Evolutionary conservation across 1,140 invertebrate genomes (phyloP).

Genomic region (Mya arenaria): DNA sequence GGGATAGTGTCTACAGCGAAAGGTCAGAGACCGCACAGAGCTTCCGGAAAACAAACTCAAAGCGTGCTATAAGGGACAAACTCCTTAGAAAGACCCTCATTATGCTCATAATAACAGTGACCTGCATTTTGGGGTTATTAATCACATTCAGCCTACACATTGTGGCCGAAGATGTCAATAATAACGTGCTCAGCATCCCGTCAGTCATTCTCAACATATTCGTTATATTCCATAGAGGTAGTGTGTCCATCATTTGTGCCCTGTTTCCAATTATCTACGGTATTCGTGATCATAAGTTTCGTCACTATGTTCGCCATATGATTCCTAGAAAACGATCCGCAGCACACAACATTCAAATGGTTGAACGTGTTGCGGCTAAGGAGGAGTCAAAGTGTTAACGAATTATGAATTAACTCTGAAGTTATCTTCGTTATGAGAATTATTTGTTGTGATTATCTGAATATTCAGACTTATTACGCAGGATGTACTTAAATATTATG

Average conservation of each 20-base stretch:
- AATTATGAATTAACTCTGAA: background rate
- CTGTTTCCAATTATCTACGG: constrained; percentile 51
- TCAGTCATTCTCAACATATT: constrained; percentile 27
- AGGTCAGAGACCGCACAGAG: background rate
- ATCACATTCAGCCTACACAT: constrained; percentile 50
- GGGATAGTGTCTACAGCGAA: background rate
- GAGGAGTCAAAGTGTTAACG: background rate
- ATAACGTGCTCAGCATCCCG: background rate
- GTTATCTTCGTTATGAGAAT: background rate
- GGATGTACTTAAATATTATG: no score
- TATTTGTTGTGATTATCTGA: no score
- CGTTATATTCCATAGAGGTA: constrained; percentile 51
- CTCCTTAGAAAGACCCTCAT: constrained; percentile 43
- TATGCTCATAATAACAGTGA: constrained; percentile 44
- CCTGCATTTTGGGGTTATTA: constrained; percentile 38
- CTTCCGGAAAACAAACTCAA: background rate
- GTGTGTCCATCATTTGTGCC: constrained; percentile 52
- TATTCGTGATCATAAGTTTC: constrained; percentile 37
- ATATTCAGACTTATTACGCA: no score
- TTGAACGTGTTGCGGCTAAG: background rate
- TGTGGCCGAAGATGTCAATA: constrained; percentile 28
- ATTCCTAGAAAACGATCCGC: no score
- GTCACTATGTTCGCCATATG: background rate
- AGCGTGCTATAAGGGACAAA: background rate
- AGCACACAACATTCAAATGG: background rate